Evolutionary conservation across 2,113 vertebrate species (phyloP).

Genomic region (Mungos mungo): DNA sequence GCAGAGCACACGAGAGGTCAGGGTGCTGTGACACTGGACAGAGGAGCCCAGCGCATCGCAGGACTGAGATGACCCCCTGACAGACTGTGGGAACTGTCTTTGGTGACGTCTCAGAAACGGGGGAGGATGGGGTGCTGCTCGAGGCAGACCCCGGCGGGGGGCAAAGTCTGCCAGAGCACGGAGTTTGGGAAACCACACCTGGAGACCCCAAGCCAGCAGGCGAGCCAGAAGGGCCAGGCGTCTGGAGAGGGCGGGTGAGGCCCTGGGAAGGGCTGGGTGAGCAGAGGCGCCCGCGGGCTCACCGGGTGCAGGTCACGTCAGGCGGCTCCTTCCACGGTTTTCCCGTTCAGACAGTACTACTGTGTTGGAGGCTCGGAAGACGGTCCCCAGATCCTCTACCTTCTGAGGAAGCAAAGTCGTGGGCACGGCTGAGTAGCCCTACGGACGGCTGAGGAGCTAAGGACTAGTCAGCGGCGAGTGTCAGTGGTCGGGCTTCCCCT

Average conservation of each 20-base stretch:
- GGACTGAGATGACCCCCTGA: background rate
- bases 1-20: background rate
- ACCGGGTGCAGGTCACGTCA: accelerated
- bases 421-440: background rate
- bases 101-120: background rate
- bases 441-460: too few relatives aligned
- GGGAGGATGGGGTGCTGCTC: accelerated
- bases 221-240: background rate
- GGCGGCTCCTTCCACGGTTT: background rate
- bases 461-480: background rate
- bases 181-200: background rate
- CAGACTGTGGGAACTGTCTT: too few relatives aligned
- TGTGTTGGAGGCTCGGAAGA: too few relatives aligned
- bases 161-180: too few relatives aligned
- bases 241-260: background rate
- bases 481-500: background rate
- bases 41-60: background rate
- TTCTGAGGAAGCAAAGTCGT: background rate
- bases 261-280: background rate
- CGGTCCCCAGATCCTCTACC: background rate
- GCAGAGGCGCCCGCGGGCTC: background rate
- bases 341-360: background rate
- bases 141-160: too few relatives aligned
- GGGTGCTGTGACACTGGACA: background rate
- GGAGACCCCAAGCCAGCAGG: too few relatives aligned